Conservation (phyloP, 2,113 vertebrate species). For the Rhodinocichla rosea region DNA sequence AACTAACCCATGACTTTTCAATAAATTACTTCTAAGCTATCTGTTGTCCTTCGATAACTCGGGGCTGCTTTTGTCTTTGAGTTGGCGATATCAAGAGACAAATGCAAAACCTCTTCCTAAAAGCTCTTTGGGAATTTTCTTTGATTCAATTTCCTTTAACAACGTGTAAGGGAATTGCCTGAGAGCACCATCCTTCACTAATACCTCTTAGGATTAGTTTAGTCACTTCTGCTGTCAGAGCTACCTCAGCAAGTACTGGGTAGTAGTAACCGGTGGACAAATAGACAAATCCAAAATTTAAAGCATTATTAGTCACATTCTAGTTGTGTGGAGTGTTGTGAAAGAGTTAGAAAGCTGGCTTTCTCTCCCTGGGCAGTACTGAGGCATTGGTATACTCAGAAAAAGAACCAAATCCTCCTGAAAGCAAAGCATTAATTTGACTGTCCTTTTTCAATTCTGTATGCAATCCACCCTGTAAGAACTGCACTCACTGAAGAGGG, state of each 20-base stretch:
- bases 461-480: fast-evolving
- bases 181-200: background rate
- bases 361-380: background rate
- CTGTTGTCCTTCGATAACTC: background rate
- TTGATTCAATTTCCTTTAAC: slow-evolving; percentile 21
- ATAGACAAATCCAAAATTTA: background rate
- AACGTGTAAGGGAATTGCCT: background rate
- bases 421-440: background rate
- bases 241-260: background rate
- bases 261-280: background rate
- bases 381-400: background rate
- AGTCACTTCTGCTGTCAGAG: background rate
- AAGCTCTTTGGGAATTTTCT: background rate
- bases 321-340: background rate
- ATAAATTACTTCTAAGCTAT: background rate
- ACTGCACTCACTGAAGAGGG: background rate
- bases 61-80: background rate
- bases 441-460: background rate
- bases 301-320: background rate
- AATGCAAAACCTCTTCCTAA: background rate
- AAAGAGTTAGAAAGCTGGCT: background rate
- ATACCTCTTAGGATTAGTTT: background rate
- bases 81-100: background rate
- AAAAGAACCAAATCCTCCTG: background rate
- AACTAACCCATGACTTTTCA: background rate